phyloP scores from a whole-genome alignment of 2,888 invertebrate genomes.

The Neoaliturus tenellus region DNA sequence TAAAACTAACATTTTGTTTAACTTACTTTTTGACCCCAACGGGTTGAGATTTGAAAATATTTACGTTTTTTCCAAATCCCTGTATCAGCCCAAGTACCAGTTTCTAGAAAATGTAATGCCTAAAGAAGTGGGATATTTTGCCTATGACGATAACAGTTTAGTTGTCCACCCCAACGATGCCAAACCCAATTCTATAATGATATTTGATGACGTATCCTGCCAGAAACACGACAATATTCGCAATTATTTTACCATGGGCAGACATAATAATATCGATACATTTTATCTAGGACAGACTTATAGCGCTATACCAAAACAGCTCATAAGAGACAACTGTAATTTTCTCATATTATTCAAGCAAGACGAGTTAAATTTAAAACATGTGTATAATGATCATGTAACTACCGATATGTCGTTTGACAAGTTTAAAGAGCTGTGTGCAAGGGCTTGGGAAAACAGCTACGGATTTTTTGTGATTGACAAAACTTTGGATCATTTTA shows the following conservation, averaged over 20 bases:
- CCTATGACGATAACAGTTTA: constrained; percentile 19
- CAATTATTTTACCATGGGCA: constrained; percentile 45
- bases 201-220: constrained; percentile 52
- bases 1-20: constrained; percentile 53
- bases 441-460: too few relatives aligned
- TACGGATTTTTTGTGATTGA: too few relatives aligned
- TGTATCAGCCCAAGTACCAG: constrained; percentile 51
- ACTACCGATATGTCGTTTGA: constrained; percentile 57
- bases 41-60: constrained; percentile 54
- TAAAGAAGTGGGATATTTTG: constrained; percentile 30
- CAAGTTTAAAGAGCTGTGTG: constrained; percentile 68
- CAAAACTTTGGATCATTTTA: too few relatives aligned
- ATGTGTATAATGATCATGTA: constrained; percentile 61
- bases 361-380: constrained; percentile 69
- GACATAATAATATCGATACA: constrained; percentile 52
- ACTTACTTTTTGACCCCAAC: constrained; percentile 44
- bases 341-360: constrained; percentile 70
- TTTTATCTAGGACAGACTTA: constrained; percentile 54
- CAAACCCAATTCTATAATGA: constrained; percentile 46
- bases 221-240: constrained; percentile 51
- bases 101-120: constrained; percentile 26
- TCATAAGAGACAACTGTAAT: constrained; percentile 70
- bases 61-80: constrained; percentile 53
- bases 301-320: constrained; percentile 69
- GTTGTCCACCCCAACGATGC: constrained; percentile 36